Percentiles rank a stretch among this genome's conserved stretches.
These are phyloP conservation scores for Cranoglanis bouderius DNA, from an alignment of 2,113 vertebrate genomes.

Conservation along the genomic window DNA sequence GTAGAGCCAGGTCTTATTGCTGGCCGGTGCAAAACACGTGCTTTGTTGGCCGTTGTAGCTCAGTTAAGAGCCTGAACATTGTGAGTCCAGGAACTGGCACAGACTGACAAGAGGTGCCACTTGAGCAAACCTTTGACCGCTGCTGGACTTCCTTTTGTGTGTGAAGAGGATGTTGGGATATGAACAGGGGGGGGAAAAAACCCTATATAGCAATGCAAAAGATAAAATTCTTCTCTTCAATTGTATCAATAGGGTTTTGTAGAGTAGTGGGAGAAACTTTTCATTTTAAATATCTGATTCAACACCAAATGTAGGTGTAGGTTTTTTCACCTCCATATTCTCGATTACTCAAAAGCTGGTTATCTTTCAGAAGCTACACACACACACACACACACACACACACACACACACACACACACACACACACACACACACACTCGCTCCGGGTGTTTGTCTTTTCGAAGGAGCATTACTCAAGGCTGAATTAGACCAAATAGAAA, in stretches of 20 bases:
- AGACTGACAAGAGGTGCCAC: background rate
- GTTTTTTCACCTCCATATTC: background rate
- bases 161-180: background rate
- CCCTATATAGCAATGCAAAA: background rate
- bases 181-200: background rate
- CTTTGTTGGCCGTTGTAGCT: background rate
- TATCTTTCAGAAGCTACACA: background rate
- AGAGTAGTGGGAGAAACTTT: background rate
- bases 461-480: too few relatives aligned
- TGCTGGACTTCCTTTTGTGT: background rate
- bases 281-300: background rate
- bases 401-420: background rate
- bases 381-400: background rate
- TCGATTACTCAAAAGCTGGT: background rate
- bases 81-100: background rate
- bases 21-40: background rate
- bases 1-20: background rate
- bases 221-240: background rate
- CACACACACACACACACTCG: background rate
- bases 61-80: background rate
- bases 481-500: too few relatives aligned
- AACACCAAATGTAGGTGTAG: background rate
- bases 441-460: background rate
- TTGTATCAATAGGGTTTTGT: background rate
- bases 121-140: background rate